Conservation (phyloP, 23 tunicate species). For the Ascidia mentula region DNA sequence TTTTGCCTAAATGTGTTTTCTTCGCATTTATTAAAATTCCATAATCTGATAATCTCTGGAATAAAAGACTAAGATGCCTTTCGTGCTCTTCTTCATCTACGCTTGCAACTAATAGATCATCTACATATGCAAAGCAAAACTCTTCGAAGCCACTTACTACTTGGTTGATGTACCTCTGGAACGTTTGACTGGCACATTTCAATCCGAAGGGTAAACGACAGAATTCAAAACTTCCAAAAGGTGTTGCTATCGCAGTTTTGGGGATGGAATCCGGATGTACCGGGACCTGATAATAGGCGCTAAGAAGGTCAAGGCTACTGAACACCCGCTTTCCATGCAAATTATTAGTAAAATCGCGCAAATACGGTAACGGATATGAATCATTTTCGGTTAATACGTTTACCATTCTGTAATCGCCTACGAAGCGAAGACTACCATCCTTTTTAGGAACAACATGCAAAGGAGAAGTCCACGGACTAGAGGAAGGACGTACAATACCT, state of each 20-base stretch:
- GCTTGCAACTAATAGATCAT: constrained; percentile 15
- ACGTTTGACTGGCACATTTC: constrained; percentile 14
- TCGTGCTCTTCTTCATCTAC: constrained; percentile 8
- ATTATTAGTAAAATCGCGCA: constrained; percentile 9
- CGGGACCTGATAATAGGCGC: constrained; percentile 17
- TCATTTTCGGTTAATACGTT: constrained; percentile 1
- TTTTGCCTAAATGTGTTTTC: constrained; percentile 11
- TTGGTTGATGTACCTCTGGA: constrained; percentile 18
- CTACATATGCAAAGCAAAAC: constrained; percentile 16
- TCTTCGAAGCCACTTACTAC: constrained; percentile 20
- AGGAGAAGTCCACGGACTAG: constrained; percentile 16
- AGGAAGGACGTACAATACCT: constrained; percentile 13
- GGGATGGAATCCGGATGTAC: constrained; percentile 7
- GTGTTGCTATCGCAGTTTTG: constrained; percentile 19
- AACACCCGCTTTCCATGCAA: constrained; percentile 17
- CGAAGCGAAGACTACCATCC: constrained; percentile 17
- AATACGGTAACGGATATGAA: constrained; percentile 24
- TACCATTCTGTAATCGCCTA: constrained; percentile 17
- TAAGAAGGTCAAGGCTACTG: neutral
- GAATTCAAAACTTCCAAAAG: constrained; percentile 8
- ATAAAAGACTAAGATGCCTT: constrained; percentile 1
- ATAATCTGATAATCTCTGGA: constrained; percentile 22
- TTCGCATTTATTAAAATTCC: constrained; percentile 14
- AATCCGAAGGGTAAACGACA: constrained; percentile 14
- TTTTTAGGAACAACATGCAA: constrained; percentile 9